These are phyloP conservation scores for Alca torda DNA, from an alignment of 2,797 vertebrate genomes.

Conservation along the genomic window DNA sequence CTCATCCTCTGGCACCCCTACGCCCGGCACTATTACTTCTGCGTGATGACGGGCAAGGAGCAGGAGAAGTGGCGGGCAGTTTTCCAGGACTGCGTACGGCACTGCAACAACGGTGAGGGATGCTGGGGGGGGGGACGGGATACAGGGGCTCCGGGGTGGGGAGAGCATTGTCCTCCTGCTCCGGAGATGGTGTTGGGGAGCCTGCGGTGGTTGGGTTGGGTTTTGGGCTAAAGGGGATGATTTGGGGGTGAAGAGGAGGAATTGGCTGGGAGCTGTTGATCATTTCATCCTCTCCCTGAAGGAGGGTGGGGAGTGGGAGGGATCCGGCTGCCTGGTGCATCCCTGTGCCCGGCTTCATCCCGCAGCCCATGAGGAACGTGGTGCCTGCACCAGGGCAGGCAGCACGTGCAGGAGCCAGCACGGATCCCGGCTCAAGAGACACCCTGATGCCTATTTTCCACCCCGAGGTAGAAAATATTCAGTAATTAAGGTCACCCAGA, in stretches of 20 bases:
- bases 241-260: background rate
- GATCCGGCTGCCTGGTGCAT: background rate
- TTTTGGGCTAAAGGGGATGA: background rate
- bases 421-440: background rate
- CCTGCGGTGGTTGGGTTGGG: background rate
- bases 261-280: background rate
- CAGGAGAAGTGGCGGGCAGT: conserved; percentile 93
- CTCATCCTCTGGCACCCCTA: conserved; percentile 97
- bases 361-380: rapidly evolving
- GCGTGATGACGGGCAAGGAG: conserved; percentile 90
- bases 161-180: rapidly evolving
- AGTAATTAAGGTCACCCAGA: background rate
- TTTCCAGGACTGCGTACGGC: conserved; percentile 92
- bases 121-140: rapidly evolving
- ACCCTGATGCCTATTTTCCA: background rate
- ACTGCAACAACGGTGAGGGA: conserved; percentile 89
- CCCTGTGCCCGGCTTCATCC: background rate
- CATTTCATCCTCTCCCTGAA: background rate
- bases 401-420: background rate
- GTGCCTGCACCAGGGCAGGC: background rate
- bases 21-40: conserved; percentile 91
- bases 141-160: rapidly evolving
- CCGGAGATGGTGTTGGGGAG: rapidly evolving
- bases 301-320: rapidly evolving
- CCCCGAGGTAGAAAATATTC: background rate